Percentiles rank a stretch among this genome's conserved stretches.
Conservation (phyloP, 2,888 invertebrate species). For the Cremastinae sp. region DNA sequence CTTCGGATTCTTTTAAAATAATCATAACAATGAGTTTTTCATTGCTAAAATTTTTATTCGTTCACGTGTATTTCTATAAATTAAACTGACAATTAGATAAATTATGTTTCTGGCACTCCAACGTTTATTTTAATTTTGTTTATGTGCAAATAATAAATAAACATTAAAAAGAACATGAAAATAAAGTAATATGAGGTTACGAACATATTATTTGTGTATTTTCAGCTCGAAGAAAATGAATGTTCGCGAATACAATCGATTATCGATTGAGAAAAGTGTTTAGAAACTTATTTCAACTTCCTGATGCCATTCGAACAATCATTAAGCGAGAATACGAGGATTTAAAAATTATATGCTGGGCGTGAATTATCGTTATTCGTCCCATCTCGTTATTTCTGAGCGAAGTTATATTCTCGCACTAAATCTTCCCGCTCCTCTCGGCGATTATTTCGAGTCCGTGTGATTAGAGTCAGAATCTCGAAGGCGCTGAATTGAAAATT, state of each 20-base stretch:
- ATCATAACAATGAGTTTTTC: background rate
- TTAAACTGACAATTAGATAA: too few species aligned
- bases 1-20: background rate
- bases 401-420: conserved; percentile 24
- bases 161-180: background rate
- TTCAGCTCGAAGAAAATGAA: too few species aligned
- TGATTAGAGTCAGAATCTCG: conserved; percentile 49
- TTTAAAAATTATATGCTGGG: background rate
- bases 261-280: too few species aligned
- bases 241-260: too few species aligned
- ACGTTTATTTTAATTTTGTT: too few species aligned
- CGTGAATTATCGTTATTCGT: conserved; percentile 24
- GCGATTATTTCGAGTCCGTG: conserved; percentile 37
- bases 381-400: conserved; percentile 26
- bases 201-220: too few species aligned
- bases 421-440: conserved; percentile 40
- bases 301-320: conserved; percentile 8
- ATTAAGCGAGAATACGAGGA: background rate
- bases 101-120: too few species aligned
- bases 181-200: background rate
- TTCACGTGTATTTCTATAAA: too few species aligned
- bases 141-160: too few species aligned
- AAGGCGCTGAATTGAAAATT: conserved; percentile 17
- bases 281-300: too few species aligned
- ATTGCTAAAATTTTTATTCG: too few species aligned